Evolutionary conservation across 2,888 invertebrate genomes (phyloP).

Genomic region (Nomada flava): DNA sequence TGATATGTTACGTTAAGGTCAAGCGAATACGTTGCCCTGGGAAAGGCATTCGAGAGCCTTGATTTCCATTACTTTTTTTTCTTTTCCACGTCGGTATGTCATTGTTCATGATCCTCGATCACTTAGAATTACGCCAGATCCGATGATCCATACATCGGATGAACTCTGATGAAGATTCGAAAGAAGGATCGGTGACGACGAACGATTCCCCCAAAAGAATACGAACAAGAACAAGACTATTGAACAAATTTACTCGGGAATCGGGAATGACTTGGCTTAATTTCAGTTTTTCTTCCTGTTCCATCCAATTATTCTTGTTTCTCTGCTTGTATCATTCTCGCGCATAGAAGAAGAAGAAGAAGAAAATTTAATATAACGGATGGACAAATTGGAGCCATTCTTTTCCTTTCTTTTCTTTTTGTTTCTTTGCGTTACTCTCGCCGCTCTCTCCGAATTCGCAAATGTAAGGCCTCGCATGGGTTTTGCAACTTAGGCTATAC

Average conservation of each 20-base stretch:
- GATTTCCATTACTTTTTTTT: conserved; percentile 14
- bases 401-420: background rate
- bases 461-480: conserved; percentile 71
- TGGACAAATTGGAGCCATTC: conserved; percentile 4
- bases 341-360: background rate
- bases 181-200: conserved; percentile 20
- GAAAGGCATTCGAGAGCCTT: conserved; percentile 60
- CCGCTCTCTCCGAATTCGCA: conserved; percentile 57
- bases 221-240: background rate
- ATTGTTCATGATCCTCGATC: conserved; percentile 36
- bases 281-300: background rate
- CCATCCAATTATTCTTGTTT: background rate
- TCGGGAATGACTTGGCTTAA: background rate
- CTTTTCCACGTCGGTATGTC: conserved; percentile 35
- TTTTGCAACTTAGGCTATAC: conserved; percentile 70
- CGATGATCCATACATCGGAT: background rate
- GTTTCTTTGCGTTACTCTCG: background rate
- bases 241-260: background rate
- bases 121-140: conserved; percentile 14
- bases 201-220: conserved; percentile 22
- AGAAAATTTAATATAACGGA: conserved; percentile 20
- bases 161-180: conserved; percentile 11
- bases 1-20: conserved; percentile 63
- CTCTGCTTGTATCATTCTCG: background rate
- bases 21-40: conserved; percentile 61